A percentile compares a stretch with the other conserved stretches of the same genome.
Conservation (phyloP, 1,140 invertebrate species). For the Tetramorium parvispinum region DNA sequence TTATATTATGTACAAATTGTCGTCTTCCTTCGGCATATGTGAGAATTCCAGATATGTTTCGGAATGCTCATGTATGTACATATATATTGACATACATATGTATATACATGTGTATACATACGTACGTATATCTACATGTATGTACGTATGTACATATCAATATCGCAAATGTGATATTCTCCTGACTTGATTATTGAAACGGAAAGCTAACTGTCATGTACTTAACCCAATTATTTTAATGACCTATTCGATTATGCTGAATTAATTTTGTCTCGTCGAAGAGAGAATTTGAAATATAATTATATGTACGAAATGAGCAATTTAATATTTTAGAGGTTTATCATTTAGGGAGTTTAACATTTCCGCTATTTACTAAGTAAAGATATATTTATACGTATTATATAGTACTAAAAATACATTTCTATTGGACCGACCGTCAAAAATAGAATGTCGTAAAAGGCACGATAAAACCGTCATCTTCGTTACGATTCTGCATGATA, state of each 20-base stretch:
- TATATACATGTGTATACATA: background rate
- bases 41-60: background rate
- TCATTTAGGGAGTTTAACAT: background rate
- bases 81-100: background rate
- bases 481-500: background rate
- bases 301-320: background rate
- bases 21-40: background rate
- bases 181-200: constrained; percentile 4
- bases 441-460: constrained; percentile 32
- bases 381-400: background rate
- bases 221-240: constrained; percentile 39
- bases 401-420: constrained; percentile 10
- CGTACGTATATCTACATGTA: background rate
- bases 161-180: constrained; percentile 16
- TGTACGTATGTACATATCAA: background rate
- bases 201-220: constrained; percentile 15
- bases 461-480: constrained; percentile 34
- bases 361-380: background rate
- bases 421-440: background rate
- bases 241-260: background rate
- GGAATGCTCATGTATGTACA: background rate
- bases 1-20: background rate
- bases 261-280: background rate
- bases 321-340: background rate
- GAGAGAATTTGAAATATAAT: constrained; percentile 5